These are phyloP conservation scores for Calliopum simillimum DNA, from an alignment of 2,888 invertebrate species.

Conservation along the genomic window DNA sequence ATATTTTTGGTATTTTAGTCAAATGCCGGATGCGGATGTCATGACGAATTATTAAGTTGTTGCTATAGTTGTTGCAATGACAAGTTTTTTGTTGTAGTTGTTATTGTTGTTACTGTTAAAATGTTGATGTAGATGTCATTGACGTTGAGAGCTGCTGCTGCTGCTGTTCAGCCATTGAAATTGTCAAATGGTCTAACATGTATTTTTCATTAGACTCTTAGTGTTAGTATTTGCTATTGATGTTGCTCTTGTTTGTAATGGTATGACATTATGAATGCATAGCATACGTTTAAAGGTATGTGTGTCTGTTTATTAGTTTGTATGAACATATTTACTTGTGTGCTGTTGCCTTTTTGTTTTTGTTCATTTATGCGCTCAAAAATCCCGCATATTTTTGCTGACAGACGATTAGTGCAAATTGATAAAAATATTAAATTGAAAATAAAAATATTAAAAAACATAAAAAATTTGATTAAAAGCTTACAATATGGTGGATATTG, in stretches of 20 bases:
- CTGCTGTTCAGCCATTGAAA: no score
- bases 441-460: background rate
- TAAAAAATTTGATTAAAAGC: background rate
- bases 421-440: conserved; percentile 10
- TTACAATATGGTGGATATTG: no score
- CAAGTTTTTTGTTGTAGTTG: conserved; percentile 1
- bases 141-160: background rate
- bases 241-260: background rate
- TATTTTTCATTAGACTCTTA: background rate
- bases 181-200: background rate
- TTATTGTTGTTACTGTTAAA: background rate
- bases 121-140: background rate
- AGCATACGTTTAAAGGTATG: conserved; percentile 1
- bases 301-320: background rate
- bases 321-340: background rate
- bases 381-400: conserved; percentile 17
- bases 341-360: background rate
- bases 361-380: no score
- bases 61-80: background rate
- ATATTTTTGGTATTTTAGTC: no score
- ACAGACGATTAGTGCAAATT: conserved; percentile 21
- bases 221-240: background rate
- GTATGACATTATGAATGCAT: background rate
- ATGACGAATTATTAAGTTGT: no score
- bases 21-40: no score